Conservation (phyloP, 1,140 invertebrate genomes). For the Nebria ingens region DNA sequence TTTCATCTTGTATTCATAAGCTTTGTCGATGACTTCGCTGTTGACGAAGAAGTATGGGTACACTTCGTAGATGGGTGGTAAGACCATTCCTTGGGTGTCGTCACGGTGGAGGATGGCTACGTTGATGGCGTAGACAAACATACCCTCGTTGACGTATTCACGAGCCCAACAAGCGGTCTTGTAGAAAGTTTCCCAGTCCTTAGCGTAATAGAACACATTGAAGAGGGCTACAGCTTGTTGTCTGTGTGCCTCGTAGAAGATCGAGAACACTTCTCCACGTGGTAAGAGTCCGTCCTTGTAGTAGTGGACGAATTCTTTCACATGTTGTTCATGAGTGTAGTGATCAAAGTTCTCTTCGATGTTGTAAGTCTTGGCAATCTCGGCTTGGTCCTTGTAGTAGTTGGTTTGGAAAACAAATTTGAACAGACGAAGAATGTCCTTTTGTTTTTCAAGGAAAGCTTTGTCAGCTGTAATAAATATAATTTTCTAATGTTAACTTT, state of each 20-base stretch:
- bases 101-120: constrained; percentile 48
- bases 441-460: constrained; percentile 43
- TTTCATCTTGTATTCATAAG: constrained; percentile 43
- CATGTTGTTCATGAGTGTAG: constrained; percentile 27
- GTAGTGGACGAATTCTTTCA: constrained; percentile 45
- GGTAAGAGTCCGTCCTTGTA: constrained; percentile 45
- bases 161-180: constrained; percentile 52
- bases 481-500: constrained; percentile 2
- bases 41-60: constrained; percentile 53
- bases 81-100: constrained; percentile 46
- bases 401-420: constrained; percentile 45
- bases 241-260: constrained; percentile 48
- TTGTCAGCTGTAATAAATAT: constrained; percentile 36
- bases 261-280: constrained; percentile 49
- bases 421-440: constrained; percentile 45
- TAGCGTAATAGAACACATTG: constrained; percentile 57
- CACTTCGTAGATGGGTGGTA: constrained; percentile 58
- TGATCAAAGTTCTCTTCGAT: constrained; percentile 38
- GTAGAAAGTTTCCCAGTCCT: constrained; percentile 47
- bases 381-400: constrained; percentile 34
- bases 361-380: constrained; percentile 40
- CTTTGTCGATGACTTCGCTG: constrained; percentile 45
- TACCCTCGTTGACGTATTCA: constrained; percentile 46
- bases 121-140: constrained; percentile 51
- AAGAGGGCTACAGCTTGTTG: constrained; percentile 51